Evolutionary conservation across 2,888 invertebrate genomes (phyloP), one percentile per base, ranked within the genome.

Genomic region (Noctua janthina): DNA sequence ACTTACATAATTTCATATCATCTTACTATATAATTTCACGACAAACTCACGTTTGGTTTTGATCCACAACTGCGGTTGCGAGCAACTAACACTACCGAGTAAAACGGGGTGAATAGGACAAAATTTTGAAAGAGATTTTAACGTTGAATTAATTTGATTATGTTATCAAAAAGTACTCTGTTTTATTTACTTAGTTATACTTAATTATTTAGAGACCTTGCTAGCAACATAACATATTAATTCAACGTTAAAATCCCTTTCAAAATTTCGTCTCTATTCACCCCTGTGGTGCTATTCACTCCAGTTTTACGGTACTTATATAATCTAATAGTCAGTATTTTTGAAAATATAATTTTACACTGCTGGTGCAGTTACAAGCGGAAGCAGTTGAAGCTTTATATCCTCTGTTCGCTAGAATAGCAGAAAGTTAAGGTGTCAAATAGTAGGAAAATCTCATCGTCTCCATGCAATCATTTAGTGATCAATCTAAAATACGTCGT

Each of bases 1-100:
- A 87, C 84, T 81, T 85, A 86, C 89, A 90, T 90, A 90, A 90
- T 90, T 90, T 88, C 88, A 89, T 87, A 84, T 85, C 76, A 79
- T 67, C 74, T 86, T 89, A 85, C 70, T 79, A 71, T 68, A 76
- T 81, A 86, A 64, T 81, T 81, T 84, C 72, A 83, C 79, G 81
- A 78, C 76, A 87, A 88, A 88, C 89, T 76, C 64, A 64, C 74
- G 87, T 88, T 90, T 82, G 88, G 85, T 83, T 88, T 84, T 82
- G 78, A 76, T 76, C 76, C 79, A 71, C 79, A 77, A 82, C 72
- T n/a, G 39, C 51, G 64, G 54, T 69, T 82, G 81, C 84, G 46
- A 79, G 72, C 71, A 71, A 73, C 59, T 79, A 78, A 74, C 35
- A 69, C 70, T 82, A 87, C 29, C 29, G 29, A 1, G 29, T n/a